Evolutionary conservation across 2,888 invertebrate genomes (phyloP).

Genomic region (Microctonus brassicae): DNA sequence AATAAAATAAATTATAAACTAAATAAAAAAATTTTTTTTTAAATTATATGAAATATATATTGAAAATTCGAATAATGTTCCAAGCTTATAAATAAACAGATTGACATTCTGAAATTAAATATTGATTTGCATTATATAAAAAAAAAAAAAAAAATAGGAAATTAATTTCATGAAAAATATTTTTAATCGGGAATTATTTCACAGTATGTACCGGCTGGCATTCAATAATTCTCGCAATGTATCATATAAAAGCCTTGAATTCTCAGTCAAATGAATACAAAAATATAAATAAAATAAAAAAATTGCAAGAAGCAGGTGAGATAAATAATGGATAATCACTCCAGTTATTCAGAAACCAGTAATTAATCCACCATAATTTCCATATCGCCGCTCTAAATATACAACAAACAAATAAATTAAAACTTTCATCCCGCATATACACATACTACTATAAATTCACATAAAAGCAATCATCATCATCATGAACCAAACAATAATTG

Average conservation of each 20-base stretch:
- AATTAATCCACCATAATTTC: slow-evolving; percentile 29
- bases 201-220: too few species aligned
- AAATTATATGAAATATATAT: too few species aligned
- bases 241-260: too few species aligned
- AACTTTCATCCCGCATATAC: too few species aligned
- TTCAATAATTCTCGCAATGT: too few species aligned
- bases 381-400: background rate
- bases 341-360: slow-evolving; percentile 22
- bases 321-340: slow-evolving; percentile 37
- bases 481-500: background rate
- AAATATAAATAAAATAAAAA: background rate
- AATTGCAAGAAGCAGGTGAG: slow-evolving; percentile 35
- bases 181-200: background rate
- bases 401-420: too few species aligned
- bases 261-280: background rate
- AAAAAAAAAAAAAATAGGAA: background rate
- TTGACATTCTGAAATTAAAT: too few species aligned
- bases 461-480: background rate
- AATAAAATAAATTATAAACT: too few species aligned
- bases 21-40: too few species aligned
- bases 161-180: background rate
- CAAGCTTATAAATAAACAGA: too few species aligned
- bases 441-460: background rate
- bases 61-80: too few species aligned
- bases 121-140: background rate